Conservation (phyloP, 1,140 invertebrate species). For the Procambarus clarkii region DNA sequence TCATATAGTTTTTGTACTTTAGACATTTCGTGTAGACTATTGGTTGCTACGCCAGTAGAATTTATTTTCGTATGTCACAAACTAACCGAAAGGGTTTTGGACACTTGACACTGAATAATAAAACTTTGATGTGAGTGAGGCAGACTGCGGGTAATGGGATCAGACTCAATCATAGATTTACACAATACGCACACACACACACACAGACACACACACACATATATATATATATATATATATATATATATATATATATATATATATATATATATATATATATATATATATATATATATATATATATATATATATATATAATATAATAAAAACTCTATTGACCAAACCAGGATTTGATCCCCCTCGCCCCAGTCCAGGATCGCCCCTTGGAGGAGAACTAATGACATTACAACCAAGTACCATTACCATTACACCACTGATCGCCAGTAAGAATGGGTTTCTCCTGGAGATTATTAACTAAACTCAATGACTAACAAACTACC, state of each 20-base stretch:
- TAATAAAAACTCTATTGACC: too few species aligned
- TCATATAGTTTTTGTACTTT: not conserved
- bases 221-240: not conserved
- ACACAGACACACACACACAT: not conserved
- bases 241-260: not conserved
- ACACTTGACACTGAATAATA: not conserved
- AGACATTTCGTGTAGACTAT: too few species aligned
- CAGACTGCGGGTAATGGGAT: not conserved
- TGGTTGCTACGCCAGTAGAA: too few species aligned
- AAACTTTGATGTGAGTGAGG: not conserved
- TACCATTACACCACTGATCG: too few species aligned
- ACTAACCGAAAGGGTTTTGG: not conserved
- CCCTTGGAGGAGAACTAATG: too few species aligned
- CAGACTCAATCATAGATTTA: not conserved
- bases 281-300: not conserved
- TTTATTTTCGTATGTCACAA: not conserved
- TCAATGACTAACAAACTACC: too few species aligned
- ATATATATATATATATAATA: not conserved
- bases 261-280: conserved; percentile 13
- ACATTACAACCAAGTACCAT: too few species aligned
- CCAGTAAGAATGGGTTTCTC: too few species aligned
- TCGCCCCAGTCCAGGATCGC: too few species aligned
- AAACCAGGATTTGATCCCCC: too few species aligned
- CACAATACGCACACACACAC: not conserved
- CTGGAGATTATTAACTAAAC: too few species aligned